Conservation (phyloP, 2,113 vertebrate genomes). For the Solea senegalensis region DNA sequence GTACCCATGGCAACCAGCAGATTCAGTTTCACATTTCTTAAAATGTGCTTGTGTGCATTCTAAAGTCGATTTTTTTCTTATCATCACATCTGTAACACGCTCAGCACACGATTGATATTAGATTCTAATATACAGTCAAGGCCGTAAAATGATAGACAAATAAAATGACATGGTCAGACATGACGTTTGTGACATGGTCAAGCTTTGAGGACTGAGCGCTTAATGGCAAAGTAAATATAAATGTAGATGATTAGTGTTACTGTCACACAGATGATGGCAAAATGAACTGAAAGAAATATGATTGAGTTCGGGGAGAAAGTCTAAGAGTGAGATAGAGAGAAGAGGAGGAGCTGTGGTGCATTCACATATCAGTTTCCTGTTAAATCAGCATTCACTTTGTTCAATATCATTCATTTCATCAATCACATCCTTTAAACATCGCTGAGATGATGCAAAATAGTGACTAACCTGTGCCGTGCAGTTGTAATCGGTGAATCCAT, state of each 20-base stretch:
- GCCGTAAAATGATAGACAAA: background rate
- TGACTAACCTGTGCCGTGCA: no score
- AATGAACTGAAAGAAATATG: constrained; percentile 26
- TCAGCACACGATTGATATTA: background rate
- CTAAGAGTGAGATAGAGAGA: constrained; percentile 33
- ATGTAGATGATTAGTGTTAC: constrained; percentile 73
- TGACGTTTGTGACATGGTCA: no score
- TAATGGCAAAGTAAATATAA: constrained; percentile 53
- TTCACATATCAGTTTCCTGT: no score
- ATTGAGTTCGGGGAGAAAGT: constrained; percentile 5
- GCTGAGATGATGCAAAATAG: no score
- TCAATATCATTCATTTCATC: no score
- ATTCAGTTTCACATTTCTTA: background rate
- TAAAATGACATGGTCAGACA: background rate
- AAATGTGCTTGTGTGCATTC: background rate
- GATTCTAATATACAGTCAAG: background rate
- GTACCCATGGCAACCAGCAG: background rate
- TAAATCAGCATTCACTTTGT: no score
- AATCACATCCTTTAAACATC: no score
- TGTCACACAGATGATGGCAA: constrained; percentile 67
- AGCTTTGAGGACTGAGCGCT: background rate
- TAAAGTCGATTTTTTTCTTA: no score
- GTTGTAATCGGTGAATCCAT: no score
- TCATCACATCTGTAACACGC: no score
- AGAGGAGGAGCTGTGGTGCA: constrained; percentile 3